A percentile compares a stretch with the other conserved stretches of the same genome.
phyloP scores from a whole-genome alignment of 1,140 invertebrate genomes.

The Phenacoccus solenopsis region DNA sequence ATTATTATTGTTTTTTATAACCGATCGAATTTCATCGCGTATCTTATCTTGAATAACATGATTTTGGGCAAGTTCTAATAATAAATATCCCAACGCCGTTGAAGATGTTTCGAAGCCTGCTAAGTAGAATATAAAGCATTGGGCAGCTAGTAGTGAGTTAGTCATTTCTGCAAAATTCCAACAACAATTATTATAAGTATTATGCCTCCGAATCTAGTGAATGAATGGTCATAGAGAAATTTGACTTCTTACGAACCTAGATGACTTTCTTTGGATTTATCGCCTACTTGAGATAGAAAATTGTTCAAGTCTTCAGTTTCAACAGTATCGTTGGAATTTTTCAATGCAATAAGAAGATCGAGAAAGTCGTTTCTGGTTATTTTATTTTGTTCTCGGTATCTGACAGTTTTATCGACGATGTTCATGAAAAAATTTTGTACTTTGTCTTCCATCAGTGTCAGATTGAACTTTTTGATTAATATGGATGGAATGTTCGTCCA shows the following conservation, averaged over 20 bases:
- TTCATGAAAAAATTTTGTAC: conserved; percentile 29
- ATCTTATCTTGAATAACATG: conserved; percentile 37
- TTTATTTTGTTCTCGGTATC: conserved; percentile 26
- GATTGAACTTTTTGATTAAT: conserved; percentile 13
- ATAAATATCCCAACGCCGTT: conserved; percentile 38
- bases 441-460: conserved; percentile 19
- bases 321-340: not conserved
- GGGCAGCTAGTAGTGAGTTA: conserved; percentile 45
- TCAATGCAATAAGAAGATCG: conserved; percentile 24
- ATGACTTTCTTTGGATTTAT: not conserved
- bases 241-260: not conserved
- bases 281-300: not conserved
- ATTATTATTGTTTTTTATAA: not conserved
- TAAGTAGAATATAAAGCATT: conserved; percentile 49
- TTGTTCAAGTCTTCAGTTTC: not conserved
- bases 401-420: conserved; percentile 27
- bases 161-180: conserved; percentile 27
- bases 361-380: conserved; percentile 33
- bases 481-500: not conserved
- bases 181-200: not conserved
- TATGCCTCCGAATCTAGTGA: not conserved
- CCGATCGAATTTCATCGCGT: conserved; percentile 23
- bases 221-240: not conserved
- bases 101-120: conserved; percentile 51
- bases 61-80: conserved; percentile 43